phyloP scores from a whole-genome alignment of 2,113 vertebrate genomes.

The Mystacornis crossleyi region DNA sequence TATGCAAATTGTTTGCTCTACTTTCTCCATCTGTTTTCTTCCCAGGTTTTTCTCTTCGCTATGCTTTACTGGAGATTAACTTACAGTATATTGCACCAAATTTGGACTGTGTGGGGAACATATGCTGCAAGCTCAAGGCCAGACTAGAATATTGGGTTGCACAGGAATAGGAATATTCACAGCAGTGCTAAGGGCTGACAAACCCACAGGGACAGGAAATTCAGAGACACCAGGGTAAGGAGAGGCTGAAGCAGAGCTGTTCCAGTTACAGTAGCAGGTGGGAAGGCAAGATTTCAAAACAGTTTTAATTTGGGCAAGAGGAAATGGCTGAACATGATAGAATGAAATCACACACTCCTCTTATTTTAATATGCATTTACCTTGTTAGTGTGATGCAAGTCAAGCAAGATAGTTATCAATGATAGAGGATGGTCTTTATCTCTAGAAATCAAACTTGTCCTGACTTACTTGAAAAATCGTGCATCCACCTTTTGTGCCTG shows the following conservation, averaged over 20 bases:
- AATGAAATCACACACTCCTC: not conserved
- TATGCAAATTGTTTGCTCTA: slow-evolving; percentile 69
- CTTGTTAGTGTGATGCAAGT: not conserved
- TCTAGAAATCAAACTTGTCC: not conserved
- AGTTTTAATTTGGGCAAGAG: slow-evolving; percentile 23
- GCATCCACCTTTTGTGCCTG: not conserved
- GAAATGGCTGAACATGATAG: slow-evolving; percentile 20
- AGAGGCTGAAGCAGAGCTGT: slow-evolving; percentile 40
- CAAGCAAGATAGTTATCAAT: not conserved
- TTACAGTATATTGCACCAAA: slow-evolving; percentile 53
- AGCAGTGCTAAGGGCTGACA: slow-evolving; percentile 40
- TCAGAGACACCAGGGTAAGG: slow-evolving; percentile 21
- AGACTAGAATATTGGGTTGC: slow-evolving; percentile 57
- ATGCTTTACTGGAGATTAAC: slow-evolving; percentile 53
- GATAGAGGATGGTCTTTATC: not conserved
- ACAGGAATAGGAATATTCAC: slow-evolving; percentile 58
- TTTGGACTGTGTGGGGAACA: slow-evolving; percentile 61
- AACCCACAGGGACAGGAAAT: slow-evolving; percentile 56
- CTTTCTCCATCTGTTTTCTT: slow-evolving; percentile 67
- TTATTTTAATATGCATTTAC: not conserved
- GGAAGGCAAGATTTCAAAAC: slow-evolving; percentile 45
- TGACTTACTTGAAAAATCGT: not conserved
- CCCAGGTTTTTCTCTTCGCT: slow-evolving; percentile 29
- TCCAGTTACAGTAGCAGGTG: slow-evolving; percentile 53
- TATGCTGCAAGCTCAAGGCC: slow-evolving; percentile 62